These are phyloP conservation scores for Mus minutoides DNA, from an alignment of 2,797 vertebrate species.

Conservation along the genomic window DNA sequence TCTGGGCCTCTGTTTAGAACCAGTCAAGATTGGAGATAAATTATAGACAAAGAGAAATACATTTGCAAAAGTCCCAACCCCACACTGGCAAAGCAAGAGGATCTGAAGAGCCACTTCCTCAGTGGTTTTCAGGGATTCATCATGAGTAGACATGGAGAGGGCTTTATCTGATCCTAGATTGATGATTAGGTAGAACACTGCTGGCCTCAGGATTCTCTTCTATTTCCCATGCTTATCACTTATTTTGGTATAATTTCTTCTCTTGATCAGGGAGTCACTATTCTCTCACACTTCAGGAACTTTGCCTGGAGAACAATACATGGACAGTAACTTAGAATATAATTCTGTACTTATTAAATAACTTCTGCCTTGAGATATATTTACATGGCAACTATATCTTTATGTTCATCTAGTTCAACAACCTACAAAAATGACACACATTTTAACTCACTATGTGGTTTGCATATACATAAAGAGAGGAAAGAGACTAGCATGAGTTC, in stretches of 20 bases:
- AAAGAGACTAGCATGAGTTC: too few species aligned
- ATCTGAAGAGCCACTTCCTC: neutral
- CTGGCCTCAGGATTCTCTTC: neutral
- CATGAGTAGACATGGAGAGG: neutral
- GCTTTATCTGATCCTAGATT: too few species aligned
- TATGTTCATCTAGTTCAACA: too few species aligned
- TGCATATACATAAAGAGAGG: too few species aligned
- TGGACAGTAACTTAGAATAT: neutral
- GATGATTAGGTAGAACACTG: neutral
- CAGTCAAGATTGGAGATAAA: neutral
- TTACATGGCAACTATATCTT: too few species aligned
- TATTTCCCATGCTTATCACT: too few species aligned
- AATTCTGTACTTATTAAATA: too few species aligned
- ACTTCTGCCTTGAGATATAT: too few species aligned
- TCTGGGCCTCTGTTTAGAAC: fast-evolving
- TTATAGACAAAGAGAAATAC: neutral
- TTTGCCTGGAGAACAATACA: neutral
- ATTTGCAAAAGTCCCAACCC: neutral
- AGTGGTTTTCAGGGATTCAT: neutral
- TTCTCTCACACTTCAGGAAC: neutral
- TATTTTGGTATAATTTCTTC: neutral
- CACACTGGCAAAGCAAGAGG: neutral
- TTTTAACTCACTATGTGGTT: too few species aligned
- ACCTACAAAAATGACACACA: too few species aligned
- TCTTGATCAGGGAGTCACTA: too few species aligned